Base-by-base conservation (phyloP, 1,140 invertebrate species). In the Latrodectus geometricus region DNA sequence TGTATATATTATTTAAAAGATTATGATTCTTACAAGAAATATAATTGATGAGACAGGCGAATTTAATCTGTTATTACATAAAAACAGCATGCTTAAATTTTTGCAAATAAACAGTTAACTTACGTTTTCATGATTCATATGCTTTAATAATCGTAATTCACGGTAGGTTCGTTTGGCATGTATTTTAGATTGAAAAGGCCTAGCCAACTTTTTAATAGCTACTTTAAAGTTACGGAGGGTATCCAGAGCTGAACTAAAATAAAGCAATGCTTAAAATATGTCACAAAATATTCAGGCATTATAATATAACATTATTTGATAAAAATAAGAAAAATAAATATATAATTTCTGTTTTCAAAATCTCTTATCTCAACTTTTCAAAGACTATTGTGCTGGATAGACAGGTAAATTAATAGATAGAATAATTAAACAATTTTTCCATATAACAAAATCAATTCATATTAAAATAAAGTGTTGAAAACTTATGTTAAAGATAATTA, bases 71-170 rank as follows among this genome's bases (percentile, higher is more conserved):
- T 3, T 35, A 35, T 35, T 35, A 4, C 8, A 61, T 61, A 61
- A 61, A 61, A 14, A 4, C 17, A 61, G 54, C 3, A 61, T 61
- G 8, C 54, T 4, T 14, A 11, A 61, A 14, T 14, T 61, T 14
- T 14, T 14, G 17, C 4, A 61, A 68, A 66, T 11, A 12, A 21
- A 70, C 23, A 75, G 11, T 61, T 65, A 56, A 87, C 92, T 96
- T 91, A 99, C 97, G 95, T 99, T 99, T 92, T 99, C 98, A 93
- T 99, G 98, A 91, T 98, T 97, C 95, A 99, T 99, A 89, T 99
- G 96, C 91, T 99, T 99, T 77, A 99, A 94, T 92, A 99, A 94
- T 77, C 97, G 94, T 87, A 99, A 93, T 92, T 99, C 98, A 83
- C 98, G 93, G 90, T 99, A 99, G 7, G 98, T 99, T 88, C 98